Evolutionary conservation across 2,113 vertebrate species (phyloP), one percentile per base, ranked within the genome.

Genomic region (Mellivora capensis): DNA sequence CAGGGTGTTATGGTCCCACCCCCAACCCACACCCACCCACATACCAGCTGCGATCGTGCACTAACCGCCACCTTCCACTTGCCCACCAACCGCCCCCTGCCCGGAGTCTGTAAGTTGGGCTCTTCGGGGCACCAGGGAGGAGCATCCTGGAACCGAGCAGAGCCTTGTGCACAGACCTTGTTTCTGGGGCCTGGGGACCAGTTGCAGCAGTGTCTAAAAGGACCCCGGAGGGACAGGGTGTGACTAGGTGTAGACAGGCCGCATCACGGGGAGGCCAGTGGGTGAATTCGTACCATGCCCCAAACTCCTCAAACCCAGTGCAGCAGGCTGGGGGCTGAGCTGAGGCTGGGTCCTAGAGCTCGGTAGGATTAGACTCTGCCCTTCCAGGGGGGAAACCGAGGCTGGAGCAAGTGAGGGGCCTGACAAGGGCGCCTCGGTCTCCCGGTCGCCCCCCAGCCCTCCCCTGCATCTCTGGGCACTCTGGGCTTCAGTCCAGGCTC

Each of bases 41-140:
- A 1, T 0, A 0, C 27, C 12, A 6, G 0, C 59, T 3, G 27
- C 2, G 37, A 1, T 20, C 5, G 0, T 6, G n/a, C 17, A 0
- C 4, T 42, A 1, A 0, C 49, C 1, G 49, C 7, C 7, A 7
- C 91, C 27, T 13, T 39, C 77, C 15, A 25, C 7, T 10, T 3
- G 0, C 77, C 42, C 5, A 1, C 62, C 17, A 7, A 0, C 47
- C 0, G 0, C 27, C 61, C 0, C 67, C 77, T 1, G 20, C 21
- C 44, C 15, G 3, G 8, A 13, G 49, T 23, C 95, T 3, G 2
- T 2, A 44, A 29, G 1, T 0, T 7, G 92, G 31, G 64, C 57
- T 80, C 17, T 37, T 4, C 2, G 72, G 4, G 59, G 37, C 47
- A 47, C 59, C 1, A 3, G 37, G 18, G 6, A 44, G 7, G 18